Evolutionary conservation across 2,888 invertebrate species (phyloP).

Genomic region (Melanotus villosus): DNA sequence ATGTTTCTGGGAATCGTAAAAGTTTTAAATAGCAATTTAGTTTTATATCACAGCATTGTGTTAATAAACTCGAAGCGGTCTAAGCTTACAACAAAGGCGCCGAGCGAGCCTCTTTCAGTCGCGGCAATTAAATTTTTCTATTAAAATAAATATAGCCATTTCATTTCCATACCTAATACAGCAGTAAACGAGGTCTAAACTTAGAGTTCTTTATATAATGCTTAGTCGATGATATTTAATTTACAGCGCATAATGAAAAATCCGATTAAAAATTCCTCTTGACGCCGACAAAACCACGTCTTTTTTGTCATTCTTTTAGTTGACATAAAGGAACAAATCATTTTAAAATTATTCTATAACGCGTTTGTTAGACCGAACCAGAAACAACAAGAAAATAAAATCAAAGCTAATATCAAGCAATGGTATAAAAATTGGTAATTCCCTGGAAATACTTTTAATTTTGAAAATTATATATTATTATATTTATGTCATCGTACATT

Average conservation of each 20-base stretch:
- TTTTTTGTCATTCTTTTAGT: no score
- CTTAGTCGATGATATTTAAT: conserved; percentile 18
- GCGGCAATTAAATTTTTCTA: conserved; percentile 62
- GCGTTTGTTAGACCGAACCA: no score
- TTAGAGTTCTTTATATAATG: conserved; percentile 14
- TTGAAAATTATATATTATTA: no score
- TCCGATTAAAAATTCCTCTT: conserved; percentile 23
- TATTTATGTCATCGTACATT: no score
- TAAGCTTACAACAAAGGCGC: conserved; percentile 57
- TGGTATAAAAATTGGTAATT: no score
- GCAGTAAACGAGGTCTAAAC: conserved; percentile 49
- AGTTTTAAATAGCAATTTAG: conserved; percentile 59
- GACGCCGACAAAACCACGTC: no score
- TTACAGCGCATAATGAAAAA: conserved; percentile 23
- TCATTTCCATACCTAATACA: conserved; percentile 59
- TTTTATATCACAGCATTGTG: conserved; percentile 63
- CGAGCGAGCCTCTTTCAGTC: conserved; percentile 55
- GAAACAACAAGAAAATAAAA: no score
- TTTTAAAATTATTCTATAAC: no score
- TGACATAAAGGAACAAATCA: no score
- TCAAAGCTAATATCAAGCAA: no score
- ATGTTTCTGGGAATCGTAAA: conserved; percentile 61
- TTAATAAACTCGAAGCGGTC: conserved; percentile 59
- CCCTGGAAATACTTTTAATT: no score
- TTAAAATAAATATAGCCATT: conserved; percentile 60